These are phyloP conservation scores for Varanus komodoensis DNA, from an alignment of 2,113 vertebrate genomes.

Conservation along the genomic window DNA sequence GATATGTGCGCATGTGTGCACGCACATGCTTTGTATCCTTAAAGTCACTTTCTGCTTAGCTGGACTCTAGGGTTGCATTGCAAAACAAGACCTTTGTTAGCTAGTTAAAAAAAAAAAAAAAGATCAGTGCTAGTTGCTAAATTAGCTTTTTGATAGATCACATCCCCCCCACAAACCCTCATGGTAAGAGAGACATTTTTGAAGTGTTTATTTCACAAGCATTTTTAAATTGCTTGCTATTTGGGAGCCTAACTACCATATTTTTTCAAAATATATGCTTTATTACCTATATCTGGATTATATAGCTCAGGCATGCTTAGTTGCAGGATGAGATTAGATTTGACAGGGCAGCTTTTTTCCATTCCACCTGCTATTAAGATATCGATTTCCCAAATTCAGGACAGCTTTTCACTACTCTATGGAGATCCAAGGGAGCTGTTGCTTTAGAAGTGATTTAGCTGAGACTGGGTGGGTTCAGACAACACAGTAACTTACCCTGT, in stretches of 20 bases:
- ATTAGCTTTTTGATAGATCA: constrained; percentile 18
- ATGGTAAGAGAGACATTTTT: constrained; percentile 10
- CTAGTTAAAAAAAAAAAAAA: constrained; percentile 56
- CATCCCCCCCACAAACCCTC: not conserved
- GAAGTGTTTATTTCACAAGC: not conserved
- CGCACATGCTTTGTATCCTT: constrained; percentile 21
- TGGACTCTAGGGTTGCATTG: not conserved
- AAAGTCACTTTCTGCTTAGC: not conserved
- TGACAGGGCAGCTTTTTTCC: not conserved
- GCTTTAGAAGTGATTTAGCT: not conserved
- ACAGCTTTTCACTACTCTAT: too few species aligned
- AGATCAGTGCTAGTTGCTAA: constrained; percentile 49
- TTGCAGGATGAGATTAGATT: not conserved
- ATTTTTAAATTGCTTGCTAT: constrained; percentile 9
- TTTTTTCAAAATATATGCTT: constrained; percentile 19
- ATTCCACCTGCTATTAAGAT: not conserved
- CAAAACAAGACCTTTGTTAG: constrained; percentile 49
- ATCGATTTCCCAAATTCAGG: not conserved
- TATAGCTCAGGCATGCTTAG: not conserved
- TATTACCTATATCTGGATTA: not conserved
- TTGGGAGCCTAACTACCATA: constrained; percentile 6
- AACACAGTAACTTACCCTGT: too few species aligned
- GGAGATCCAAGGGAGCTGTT: not conserved
- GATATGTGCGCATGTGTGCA: constrained; percentile 2
- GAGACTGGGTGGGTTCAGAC: not conserved